Evolutionary conservation across 2,888 invertebrate genomes (phyloP).

Genomic region (Brachyptera putata): DNA sequence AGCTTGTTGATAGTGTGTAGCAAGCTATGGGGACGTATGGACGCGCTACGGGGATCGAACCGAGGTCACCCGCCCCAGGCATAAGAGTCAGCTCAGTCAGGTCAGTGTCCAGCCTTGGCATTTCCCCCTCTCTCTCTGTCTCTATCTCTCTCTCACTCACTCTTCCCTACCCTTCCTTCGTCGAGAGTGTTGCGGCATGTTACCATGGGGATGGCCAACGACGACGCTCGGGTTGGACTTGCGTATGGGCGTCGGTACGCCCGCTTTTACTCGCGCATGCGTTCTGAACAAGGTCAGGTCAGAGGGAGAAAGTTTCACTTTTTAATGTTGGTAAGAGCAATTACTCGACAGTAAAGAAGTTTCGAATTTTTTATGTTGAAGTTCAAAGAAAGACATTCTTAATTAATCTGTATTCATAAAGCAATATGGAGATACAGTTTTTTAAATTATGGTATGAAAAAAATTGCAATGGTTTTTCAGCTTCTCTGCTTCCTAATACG

Average conservation of each 20-base stretch:
- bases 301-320: conserved; percentile 9
- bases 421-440: no score
- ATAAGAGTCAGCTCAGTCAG: no score
- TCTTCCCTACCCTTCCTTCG: conserved; percentile 18
- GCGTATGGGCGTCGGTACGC: not conserved
- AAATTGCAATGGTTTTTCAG: no score
- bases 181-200: conserved; percentile 25
- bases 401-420: no score
- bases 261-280: conserved; percentile 5
- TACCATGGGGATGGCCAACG: conserved; percentile 27
- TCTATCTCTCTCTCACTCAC: conserved; percentile 7
- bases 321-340: no score
- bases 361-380: no score
- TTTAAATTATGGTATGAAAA: no score
- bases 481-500: no score
- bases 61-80: conserved; percentile 7
- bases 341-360: no score
- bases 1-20: not conserved
- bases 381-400: no score
- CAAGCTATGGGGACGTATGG: conserved; percentile 1
- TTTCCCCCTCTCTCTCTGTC: conserved; percentile 28
- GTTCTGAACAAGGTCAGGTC: conserved; percentile 24
- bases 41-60: conserved; percentile 6
- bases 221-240: not conserved
- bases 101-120: conserved; percentile 33